Evolutionary conservation across 2,113 vertebrate genomes (phyloP).

Genomic region (Tapirus terrestris): DNA sequence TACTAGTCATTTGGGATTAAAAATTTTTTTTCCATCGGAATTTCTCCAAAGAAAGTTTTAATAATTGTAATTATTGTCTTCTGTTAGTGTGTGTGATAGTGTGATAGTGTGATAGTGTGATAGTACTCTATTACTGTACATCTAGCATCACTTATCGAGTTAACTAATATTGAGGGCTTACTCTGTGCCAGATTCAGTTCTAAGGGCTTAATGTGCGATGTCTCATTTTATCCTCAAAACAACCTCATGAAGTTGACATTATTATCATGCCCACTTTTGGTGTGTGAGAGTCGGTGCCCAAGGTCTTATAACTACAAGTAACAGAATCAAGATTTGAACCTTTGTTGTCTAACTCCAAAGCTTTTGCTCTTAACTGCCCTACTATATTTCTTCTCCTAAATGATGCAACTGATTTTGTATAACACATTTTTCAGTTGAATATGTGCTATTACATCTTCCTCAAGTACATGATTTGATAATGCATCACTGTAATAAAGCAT

Average conservation of each 20-base stretch:
- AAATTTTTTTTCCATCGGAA: neutral
- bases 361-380: neutral
- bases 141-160: neutral
- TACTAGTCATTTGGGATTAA: neutral
- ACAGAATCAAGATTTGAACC: neutral
- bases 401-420: neutral
- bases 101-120: too few relatives aligned
- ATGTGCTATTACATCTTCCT: neutral
- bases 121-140: neutral
- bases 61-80: neutral
- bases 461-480: constrained; percentile 26
- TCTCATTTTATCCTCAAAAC: neutral
- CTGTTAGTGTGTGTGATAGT: too few relatives aligned
- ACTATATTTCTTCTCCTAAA: neutral
- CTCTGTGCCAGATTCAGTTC: neutral
- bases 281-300: neutral
- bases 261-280: neutral
- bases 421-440: neutral
- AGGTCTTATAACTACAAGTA: neutral
- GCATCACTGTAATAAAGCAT: neutral
- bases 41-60: neutral
- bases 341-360: neutral
- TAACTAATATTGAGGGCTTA: neutral
- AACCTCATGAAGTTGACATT: neutral
- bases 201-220: neutral